phyloP scores from a whole-genome alignment of 2,113 vertebrate genomes.

The Bettongia penicillata region DNA sequence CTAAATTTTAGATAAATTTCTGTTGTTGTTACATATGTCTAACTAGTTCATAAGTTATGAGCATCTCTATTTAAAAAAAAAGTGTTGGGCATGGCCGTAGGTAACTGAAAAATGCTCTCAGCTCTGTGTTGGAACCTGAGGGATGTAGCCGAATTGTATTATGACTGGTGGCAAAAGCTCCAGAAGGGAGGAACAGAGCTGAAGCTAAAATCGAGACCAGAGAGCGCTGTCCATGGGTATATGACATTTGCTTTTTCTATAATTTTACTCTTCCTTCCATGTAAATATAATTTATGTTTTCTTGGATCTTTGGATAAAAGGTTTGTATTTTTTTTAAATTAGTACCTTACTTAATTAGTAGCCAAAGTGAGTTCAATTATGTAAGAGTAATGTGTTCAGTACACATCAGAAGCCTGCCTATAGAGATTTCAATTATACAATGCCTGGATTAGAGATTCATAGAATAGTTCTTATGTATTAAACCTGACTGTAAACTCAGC shows the following conservation, averaged over 20 bases:
- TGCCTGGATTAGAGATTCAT: background rate
- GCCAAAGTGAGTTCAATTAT: constrained; percentile 28
- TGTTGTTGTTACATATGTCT: background rate
- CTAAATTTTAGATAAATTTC: background rate
- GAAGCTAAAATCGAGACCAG: background rate
- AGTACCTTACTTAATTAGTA: constrained; percentile 45
- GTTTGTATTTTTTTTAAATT: background rate
- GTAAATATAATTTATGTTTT: background rate
- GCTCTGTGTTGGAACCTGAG: background rate
- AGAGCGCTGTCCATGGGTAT: background rate
- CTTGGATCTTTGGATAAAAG: background rate
- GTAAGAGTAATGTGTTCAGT: constrained; percentile 41
- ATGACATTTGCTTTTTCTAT: background rate
- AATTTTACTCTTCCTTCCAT: background rate
- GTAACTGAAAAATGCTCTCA: constrained; percentile 1
- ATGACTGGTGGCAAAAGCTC: background rate
- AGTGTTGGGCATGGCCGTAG: background rate
- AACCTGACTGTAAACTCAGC: constrained; percentile 35
- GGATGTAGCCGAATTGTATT: background rate
- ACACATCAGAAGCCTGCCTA: background rate
- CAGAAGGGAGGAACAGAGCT: background rate
- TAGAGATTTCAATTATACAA: constrained; percentile 10
- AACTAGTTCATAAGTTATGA: background rate
- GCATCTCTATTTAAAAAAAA: background rate
- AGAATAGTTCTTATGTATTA: constrained; percentile 37